These are phyloP conservation scores for Tautogolabrus adspersus DNA, from an alignment of 2,113 vertebrate species.

Conservation along the genomic window DNA sequence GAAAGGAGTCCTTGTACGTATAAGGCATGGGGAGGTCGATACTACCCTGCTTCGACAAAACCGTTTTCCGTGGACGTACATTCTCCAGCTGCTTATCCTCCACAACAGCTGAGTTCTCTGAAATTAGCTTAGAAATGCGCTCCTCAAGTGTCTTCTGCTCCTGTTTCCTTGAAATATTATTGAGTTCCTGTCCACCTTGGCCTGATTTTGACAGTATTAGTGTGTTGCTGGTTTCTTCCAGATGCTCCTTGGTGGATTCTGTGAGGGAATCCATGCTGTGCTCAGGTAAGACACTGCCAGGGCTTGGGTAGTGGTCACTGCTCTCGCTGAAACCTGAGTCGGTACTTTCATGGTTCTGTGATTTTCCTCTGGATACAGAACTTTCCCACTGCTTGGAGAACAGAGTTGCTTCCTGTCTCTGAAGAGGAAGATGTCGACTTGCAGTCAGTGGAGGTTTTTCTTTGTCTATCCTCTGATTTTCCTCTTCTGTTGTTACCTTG, in stretches of 20 bases:
- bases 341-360: conserved; percentile 93
- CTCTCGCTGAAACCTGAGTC: conserved; percentile 97
- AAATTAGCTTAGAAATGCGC: conserved; percentile 93
- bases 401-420: conserved; percentile 86
- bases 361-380: conserved; percentile 82
- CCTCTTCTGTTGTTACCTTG: conserved; percentile 11
- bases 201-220: conserved; percentile 41
- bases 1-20: conserved; percentile 96
- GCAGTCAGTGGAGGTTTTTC: conserved; percentile 58
- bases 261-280: conserved; percentile 84
- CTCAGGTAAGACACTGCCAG: conserved; percentile 79
- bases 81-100: conserved; percentile 92
- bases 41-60: conserved; percentile 94
- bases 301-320: conserved; percentile 87
- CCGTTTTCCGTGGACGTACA: conserved; percentile 92
- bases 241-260: conserved; percentile 69
- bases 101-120: conserved; percentile 92
- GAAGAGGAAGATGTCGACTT: conserved; percentile 81
- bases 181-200: conserved; percentile 46
- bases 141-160: conserved; percentile 91
- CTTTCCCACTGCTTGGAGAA: conserved; percentile 87
- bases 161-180: conserved; percentile 68
- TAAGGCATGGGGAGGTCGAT: conserved; percentile 97
- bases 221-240: conserved; percentile 29
- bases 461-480: conserved; percentile 56